Conservation (phyloP, 2,888 invertebrate genomes). For the Drosophila seclusa region DNA sequence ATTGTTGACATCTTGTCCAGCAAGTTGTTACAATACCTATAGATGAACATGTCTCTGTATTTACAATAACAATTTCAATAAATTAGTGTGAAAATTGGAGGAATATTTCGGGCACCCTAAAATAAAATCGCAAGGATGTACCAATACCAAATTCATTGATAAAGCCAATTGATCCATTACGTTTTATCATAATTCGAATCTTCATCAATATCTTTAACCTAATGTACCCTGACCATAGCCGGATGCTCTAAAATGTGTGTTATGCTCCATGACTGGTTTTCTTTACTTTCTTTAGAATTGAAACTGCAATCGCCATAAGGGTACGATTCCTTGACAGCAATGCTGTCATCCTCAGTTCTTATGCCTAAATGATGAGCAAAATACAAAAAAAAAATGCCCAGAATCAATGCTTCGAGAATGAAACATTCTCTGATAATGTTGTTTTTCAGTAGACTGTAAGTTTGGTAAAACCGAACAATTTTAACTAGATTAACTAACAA, state of each 20-base stretch:
- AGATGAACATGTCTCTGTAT: constrained; percentile 55
- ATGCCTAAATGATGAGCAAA: constrained; percentile 69
- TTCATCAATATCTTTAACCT: constrained; percentile 82
- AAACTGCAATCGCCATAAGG: constrained; percentile 50
- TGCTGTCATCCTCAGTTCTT: constrained; percentile 45
- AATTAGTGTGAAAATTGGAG: constrained; percentile 51
- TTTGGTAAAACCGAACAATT: background rate
- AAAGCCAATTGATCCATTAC: constrained; percentile 56
- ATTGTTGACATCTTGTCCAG: constrained; percentile 62
- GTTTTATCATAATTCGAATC: constrained; percentile 38
- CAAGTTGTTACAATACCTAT: constrained; percentile 69
- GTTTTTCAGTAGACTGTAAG: constrained; percentile 48
- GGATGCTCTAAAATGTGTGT: constrained; percentile 74
- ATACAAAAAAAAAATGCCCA: constrained; percentile 59
- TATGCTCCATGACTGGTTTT: constrained; percentile 59
- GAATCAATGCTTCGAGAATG: constrained; percentile 12
- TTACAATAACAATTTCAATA: constrained; percentile 74
- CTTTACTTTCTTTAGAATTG: constrained; percentile 50
- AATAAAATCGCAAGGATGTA: constrained; percentile 8
- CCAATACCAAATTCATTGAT: constrained; percentile 40
- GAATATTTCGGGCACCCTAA: constrained; percentile 46
- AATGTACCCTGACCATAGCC: constrained; percentile 80
- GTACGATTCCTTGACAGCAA: constrained; percentile 21
- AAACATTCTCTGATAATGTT: background rate
- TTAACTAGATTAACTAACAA: background rate